phyloP scores from a whole-genome alignment of 64 coral and sea anemone genomes.

The Pachyseris speciosa region DNA sequence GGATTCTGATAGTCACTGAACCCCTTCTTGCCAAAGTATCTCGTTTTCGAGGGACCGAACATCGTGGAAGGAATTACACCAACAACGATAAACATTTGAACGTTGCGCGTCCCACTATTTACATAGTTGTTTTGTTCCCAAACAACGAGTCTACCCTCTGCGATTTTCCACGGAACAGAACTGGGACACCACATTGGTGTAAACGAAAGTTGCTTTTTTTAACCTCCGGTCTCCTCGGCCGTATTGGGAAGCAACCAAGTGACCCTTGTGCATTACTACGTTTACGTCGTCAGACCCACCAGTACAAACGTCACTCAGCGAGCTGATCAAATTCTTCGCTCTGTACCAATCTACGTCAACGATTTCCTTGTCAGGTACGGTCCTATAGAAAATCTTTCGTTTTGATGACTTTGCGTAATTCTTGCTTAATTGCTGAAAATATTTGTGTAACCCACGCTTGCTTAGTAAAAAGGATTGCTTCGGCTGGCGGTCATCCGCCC shows the following conservation, averaged over 20 bases:
- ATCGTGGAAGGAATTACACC: background rate
- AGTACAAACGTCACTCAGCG: background rate
- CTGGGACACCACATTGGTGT: background rate
- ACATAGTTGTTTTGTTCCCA: background rate
- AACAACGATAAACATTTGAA: background rate
- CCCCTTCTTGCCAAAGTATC: slow-evolving; percentile 1
- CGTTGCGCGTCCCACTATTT: background rate
- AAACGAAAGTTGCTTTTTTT: slow-evolving; percentile 6
- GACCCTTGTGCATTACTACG: background rate
- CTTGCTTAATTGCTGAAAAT: background rate
- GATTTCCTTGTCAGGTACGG: background rate
- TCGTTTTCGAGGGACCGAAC: background rate
- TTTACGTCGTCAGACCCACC: background rate
- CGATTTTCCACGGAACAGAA: background rate
- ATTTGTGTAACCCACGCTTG: background rate
- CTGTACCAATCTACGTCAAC: background rate
- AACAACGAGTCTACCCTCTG: background rate
- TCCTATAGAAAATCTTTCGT: background rate
- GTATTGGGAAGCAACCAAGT: background rate
- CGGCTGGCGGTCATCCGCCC: no score
- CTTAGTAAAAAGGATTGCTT: background rate
- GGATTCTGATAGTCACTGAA: slow-evolving; percentile 3
- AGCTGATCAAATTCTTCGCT: background rate
- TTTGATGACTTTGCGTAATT: background rate
- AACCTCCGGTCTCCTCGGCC: background rate